A percentile compares a stretch with the other conserved stretches of the same genome.
Conservation (phyloP, 64 coral and sea anemone genomes). For the Dendrophyllia cribrosa region DNA sequence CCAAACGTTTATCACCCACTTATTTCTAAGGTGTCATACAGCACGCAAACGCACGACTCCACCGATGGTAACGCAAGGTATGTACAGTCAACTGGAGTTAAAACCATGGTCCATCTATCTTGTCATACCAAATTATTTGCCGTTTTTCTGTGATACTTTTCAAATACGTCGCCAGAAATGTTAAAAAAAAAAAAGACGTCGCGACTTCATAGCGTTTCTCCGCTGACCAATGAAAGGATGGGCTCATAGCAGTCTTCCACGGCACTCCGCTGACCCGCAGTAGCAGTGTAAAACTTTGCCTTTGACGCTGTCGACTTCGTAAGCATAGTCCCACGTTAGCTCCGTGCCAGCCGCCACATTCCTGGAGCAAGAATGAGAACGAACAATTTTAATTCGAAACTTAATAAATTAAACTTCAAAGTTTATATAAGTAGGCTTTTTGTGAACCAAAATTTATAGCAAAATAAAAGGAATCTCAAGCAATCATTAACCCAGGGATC, state of each 20-base stretch:
- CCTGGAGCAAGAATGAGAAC: slow-evolving; percentile 10
- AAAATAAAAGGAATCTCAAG: too few species aligned
- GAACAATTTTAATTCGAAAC: neutral
- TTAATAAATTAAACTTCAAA: neutral
- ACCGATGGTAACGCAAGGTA: too few species aligned
- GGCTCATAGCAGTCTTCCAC: slow-evolving; percentile 80
- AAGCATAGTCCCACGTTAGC: slow-evolving; percentile 90
- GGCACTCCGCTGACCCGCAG: slow-evolving; percentile 88
- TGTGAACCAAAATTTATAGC: too few species aligned
- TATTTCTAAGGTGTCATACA: too few species aligned
- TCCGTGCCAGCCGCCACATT: slow-evolving; percentile 84
- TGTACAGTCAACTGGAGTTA: too few species aligned
- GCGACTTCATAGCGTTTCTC: neutral
- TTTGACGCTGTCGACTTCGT: slow-evolving; percentile 93
- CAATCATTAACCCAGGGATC: too few species aligned
- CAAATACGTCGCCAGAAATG: neutral
- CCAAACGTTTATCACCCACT: too few species aligned
- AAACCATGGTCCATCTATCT: too few species aligned
- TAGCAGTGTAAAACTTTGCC: slow-evolving; percentile 87
- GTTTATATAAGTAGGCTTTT: too few species aligned
- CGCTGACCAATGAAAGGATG: neutral
- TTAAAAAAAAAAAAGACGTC: neutral
- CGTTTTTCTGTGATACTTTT: neutral
- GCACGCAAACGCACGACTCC: too few species aligned
- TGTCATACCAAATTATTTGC: neutral